Conservation (phyloP, 2,888 invertebrate genomes). For the Drosophila stalkeri region DNA sequence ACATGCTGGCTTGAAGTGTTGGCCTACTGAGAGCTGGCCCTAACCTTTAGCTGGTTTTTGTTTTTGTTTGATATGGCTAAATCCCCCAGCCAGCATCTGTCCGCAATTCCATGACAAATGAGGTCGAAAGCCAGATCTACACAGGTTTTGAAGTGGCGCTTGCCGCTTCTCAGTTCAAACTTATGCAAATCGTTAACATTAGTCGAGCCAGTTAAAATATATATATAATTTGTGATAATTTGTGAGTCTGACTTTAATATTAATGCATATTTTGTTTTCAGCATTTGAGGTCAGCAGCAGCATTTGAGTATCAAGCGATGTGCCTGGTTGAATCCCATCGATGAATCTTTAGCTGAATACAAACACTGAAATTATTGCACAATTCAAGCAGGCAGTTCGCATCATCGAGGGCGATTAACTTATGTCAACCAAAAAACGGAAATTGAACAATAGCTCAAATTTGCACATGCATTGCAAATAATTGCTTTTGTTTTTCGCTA, state of each 20-base stretch:
- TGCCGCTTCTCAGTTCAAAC: slow-evolving; percentile 22
- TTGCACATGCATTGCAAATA: slow-evolving; percentile 42
- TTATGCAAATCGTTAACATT: slow-evolving; percentile 61
- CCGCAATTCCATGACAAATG: slow-evolving; percentile 43
- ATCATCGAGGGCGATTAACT: slow-evolving; percentile 14
- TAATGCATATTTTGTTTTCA: slow-evolving; percentile 26
- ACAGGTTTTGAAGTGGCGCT: slow-evolving; percentile 43
- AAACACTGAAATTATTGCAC: slow-evolving; percentile 16
- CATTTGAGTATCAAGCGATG: slow-evolving; percentile 22
- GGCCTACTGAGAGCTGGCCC: slow-evolving; percentile 57
- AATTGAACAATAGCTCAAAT: slow-evolving; percentile 34
- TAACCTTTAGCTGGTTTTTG: slow-evolving; percentile 60
- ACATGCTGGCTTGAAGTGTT: slow-evolving; percentile 29
- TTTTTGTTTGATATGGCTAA: slow-evolving; percentile 38
- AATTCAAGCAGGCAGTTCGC: slow-evolving; percentile 1
- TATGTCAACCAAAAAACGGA: slow-evolving; percentile 41
- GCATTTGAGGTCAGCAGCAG: slow-evolving; percentile 48
- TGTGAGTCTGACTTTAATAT: slow-evolving; percentile 14
- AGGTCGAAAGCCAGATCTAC: slow-evolving; percentile 42
- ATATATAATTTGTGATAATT: slow-evolving; percentile 40
- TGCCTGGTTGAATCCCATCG: slow-evolving; percentile 15
- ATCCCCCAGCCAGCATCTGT: slow-evolving; percentile 36
- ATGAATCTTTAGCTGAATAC: slow-evolving; percentile 9
- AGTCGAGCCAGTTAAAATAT: slow-evolving; percentile 11
- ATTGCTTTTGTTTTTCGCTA: slow-evolving; percentile 19